These are phyloP conservation scores for Coturnix japonica DNA, from an alignment of 2,113 vertebrate species.

Conservation along the genomic window DNA sequence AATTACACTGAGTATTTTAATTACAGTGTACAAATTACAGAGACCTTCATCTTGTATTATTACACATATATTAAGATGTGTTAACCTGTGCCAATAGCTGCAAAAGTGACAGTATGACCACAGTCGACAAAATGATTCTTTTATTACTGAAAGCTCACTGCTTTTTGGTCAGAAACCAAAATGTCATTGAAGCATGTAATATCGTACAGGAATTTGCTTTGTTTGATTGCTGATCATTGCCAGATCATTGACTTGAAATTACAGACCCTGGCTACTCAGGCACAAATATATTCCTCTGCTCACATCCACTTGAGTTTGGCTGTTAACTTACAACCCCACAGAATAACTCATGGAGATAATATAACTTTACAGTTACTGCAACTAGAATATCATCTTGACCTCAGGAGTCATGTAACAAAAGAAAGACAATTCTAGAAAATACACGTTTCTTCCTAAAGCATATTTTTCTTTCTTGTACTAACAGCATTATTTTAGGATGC, in stretches of 20 bases:
- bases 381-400: neutral
- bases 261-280: neutral
- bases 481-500: neutral
- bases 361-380: neutral
- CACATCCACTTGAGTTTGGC: neutral
- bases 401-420: neutral
- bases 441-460: neutral
- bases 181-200: neutral
- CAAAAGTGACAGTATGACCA: neutral
- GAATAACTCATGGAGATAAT: neutral
- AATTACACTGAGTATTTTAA: neutral
- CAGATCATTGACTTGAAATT: constrained; percentile 22
- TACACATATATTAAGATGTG: neutral
- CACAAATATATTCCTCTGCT: neutral
- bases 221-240: neutral
- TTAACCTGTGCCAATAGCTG: neutral
- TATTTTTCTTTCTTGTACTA: neutral
- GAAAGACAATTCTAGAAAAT: neutral
- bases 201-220: neutral
- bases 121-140: neutral
- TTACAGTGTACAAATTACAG: neutral
- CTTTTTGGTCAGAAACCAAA: constrained; percentile 9
- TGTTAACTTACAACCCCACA: neutral
- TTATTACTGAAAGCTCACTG: neutral
- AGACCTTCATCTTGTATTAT: neutral